Evolutionary conservation across 2,797 vertebrate genomes (phyloP), one percentile per base, ranked within the genome.

Genomic region (Anguilla pacifica): DNA sequence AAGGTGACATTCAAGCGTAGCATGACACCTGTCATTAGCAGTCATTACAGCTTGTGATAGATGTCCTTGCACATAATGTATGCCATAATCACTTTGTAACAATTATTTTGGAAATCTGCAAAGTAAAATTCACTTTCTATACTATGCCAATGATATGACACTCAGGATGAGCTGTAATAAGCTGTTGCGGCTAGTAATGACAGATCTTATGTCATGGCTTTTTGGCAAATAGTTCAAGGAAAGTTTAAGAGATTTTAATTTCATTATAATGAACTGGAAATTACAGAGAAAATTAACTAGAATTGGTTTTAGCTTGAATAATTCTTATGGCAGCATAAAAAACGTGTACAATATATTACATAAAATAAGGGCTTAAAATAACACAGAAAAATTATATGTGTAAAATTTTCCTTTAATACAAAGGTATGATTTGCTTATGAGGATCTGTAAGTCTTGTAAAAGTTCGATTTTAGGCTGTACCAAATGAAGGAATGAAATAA

Each of bases 401-500:
- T 61, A 31, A 31, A 31, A 74, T 74, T 13, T 31, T 31, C 13
- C 25, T 1, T 67, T n/a, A 67, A 35, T 11, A 74, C 10, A 11
- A 31, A 74, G n/a, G 11, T 31, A 74, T 35, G 3, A 31, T 74
- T 43, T 43, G 64, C 64, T 35, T 79, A 19, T 43, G 17, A 43
- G 17, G 35, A 79, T 46, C 15, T 79, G 43, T n/a, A 25, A n/a
- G 7, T 19, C 25, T 51, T 22, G 22, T 82, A n/a, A 51, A 82
- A 82, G 22, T 11, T 3, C 10, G 9, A 22, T 82, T n/a, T 70
- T 70, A 39, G 0, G 35, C 13, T 9, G 46, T 51, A 51, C 64
- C 74, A 70, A 35, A 46, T 46, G 53, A 88, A 86, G 39, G 46
- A 25, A 83, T 77, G 43, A 86, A 79, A 79, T 79, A 28, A 70